Evolutionary conservation across 2,888 invertebrate species (phyloP).

Genomic region (Catocala sponsa): DNA sequence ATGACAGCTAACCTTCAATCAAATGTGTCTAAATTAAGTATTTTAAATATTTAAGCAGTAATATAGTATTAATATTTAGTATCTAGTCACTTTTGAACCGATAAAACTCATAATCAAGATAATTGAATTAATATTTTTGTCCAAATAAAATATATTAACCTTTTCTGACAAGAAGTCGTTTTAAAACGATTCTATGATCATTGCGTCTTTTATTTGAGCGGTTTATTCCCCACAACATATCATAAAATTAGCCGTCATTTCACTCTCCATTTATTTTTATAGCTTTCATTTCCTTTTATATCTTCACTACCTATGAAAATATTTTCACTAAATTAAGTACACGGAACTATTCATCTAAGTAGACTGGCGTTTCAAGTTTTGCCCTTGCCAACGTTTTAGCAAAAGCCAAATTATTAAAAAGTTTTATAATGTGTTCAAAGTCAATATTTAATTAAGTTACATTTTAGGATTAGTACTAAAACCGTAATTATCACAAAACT

Average conservation of each 20-base stretch:
- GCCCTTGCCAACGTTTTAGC: not conserved
- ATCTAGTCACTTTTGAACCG: too few relatives aligned
- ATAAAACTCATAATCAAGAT: too few relatives aligned
- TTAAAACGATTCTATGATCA: not conserved
- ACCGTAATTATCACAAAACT: not conserved
- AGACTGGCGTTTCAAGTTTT: constrained; percentile 3
- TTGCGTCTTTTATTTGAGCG: not conserved
- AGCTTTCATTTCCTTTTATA: constrained; percentile 6
- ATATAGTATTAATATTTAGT: too few relatives aligned
- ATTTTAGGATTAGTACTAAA: not conserved
- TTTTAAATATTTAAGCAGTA: too few relatives aligned
- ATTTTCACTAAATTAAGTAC: constrained; percentile 2
- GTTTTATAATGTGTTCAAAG: constrained; percentile 2
- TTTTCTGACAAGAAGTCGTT: not conserved
- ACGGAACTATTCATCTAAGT: constrained; percentile 5
- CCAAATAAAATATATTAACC: not conserved
- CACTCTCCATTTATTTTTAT: constrained; percentile 7
- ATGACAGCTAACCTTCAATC: too few relatives aligned
- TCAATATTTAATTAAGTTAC: not conserved
- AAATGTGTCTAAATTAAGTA: too few relatives aligned
- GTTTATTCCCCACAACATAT: not conserved
- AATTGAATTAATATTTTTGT: not conserved
- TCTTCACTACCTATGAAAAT: constrained; percentile 2
- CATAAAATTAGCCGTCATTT: constrained; percentile 2
- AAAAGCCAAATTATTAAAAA: constrained; percentile 7